Base-by-base conservation (phyloP, 92 coral and sea anemone genomes). In the Muricea muricata region DNA sequence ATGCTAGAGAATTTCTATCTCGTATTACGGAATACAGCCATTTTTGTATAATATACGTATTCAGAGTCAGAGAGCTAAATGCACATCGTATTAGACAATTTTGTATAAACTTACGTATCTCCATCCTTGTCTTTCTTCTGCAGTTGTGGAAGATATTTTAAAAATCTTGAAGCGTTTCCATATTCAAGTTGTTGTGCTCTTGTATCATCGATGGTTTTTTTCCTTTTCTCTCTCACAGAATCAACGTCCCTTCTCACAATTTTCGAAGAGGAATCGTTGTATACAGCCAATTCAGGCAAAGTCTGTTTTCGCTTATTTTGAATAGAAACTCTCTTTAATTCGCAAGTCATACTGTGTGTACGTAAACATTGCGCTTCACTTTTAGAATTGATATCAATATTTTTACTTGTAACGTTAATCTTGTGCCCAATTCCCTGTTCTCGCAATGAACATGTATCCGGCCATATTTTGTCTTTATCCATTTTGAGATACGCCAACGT, bases 71-170 rank as follows among this genome's bases (percentile, higher is more conserved):
- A n/a, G n/a, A n/a, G n/a, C n/a, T n/a, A n/a, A n/a, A n/a, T n/a
- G n/a, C n/a, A n/a, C n/a, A n/a, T n/a, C n/a, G n/a, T 72, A 23
- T 41, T n/a, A 17, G 14, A 45, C 50, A 45, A 45, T 6, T 13
- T 18, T 8, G 46, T 31, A 37, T 73, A 75, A n/a, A n/a, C 80
- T 9, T 75, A 75, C 80, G 80, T 75, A 75, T 75, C 80, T 11
- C 80, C 80, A 75, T 75, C 80, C 10, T 57, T 75, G 21, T 75
- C 80, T 29, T 75, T 75, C 25, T 48, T 23, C 37, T 48, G 32
- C 35, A 75, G 29, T 75, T 12, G 61, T 25, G 37, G 7, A 13
- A 39, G 28, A 8, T 13, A 37, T 15, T 42, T 28, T 45, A 9
- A 25, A 6, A 24, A 28, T 9, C 30, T 57, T 15, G 61, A 15